These are phyloP conservation scores for Bos javanicus DNA, from an alignment of 2,113 vertebrate species.

Conservation along the genomic window DNA sequence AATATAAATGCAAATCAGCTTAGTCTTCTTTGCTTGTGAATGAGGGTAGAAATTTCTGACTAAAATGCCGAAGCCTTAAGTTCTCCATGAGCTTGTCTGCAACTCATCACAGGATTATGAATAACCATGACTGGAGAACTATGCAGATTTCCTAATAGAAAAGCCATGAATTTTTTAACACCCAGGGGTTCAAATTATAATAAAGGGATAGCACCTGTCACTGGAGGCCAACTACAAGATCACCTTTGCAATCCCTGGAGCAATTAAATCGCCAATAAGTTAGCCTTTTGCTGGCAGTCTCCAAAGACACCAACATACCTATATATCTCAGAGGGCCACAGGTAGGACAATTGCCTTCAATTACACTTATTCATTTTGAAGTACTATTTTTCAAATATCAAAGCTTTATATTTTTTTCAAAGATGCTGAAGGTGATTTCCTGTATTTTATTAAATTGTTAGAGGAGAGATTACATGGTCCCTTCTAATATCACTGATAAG, in stretches of 20 bases:
- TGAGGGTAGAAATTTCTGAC: constrained; percentile 43
- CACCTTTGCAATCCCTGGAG: constrained; percentile 64
- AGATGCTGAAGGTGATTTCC: background rate
- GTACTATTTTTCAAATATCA: background rate
- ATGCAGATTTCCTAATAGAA: constrained; percentile 71
- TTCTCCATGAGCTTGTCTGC: constrained; percentile 44
- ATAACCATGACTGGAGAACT: constrained; percentile 67
- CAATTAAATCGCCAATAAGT: constrained; percentile 63
- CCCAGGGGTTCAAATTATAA: constrained; percentile 72
- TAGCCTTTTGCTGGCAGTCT: constrained; percentile 48
- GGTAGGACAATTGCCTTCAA: background rate
- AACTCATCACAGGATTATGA: constrained; percentile 66
- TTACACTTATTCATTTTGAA: constrained; percentile 6
- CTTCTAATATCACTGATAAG: background rate
- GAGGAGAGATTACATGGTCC: background rate
- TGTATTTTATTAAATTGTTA: constrained; percentile 32
- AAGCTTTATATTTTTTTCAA: background rate
- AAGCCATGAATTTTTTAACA: constrained; percentile 74
- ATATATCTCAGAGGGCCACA: background rate
- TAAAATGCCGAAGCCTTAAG: constrained; percentile 37
- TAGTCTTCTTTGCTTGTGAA: background rate
- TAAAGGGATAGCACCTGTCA: constrained; percentile 75
- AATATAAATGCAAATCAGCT: constrained; percentile 30
- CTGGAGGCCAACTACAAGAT: constrained; percentile 66
- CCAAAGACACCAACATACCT: background rate